These are phyloP conservation scores for Drosophila bunnanda DNA, from an alignment of 2,888 invertebrate genomes.

Conservation along the genomic window DNA sequence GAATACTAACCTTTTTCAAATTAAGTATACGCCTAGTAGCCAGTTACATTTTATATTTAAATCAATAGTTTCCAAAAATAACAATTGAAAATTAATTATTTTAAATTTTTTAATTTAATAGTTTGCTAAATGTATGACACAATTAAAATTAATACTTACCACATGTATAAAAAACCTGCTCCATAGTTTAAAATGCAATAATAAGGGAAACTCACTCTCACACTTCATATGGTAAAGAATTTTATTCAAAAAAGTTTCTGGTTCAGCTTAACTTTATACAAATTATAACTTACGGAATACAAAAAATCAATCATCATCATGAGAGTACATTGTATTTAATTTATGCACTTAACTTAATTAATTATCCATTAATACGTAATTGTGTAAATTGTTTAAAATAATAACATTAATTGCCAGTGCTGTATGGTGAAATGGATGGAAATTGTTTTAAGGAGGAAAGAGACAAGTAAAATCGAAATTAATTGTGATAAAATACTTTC, in stretches of 20 bases:
- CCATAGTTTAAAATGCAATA: not conserved
- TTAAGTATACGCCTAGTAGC: too few relatives aligned
- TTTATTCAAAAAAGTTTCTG: constrained; percentile 77
- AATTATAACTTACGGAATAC: constrained; percentile 73
- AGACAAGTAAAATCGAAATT: constrained; percentile 31
- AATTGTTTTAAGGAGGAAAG: constrained; percentile 27
- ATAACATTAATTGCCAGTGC: constrained; percentile 63
- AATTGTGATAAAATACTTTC: constrained; percentile 57
- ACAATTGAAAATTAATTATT: too few relatives aligned
- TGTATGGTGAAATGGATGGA: constrained; percentile 58
- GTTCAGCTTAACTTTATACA: constrained; percentile 76
- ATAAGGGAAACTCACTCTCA: not conserved
- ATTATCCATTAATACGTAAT: constrained; percentile 44
- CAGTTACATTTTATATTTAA: too few relatives aligned
- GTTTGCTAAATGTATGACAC: too few relatives aligned
- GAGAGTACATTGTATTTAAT: constrained; percentile 64
- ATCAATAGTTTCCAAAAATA: too few relatives aligned
- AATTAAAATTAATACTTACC: too few relatives aligned
- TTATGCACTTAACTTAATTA: constrained; percentile 70
- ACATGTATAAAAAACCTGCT: too few relatives aligned
- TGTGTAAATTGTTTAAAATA: constrained; percentile 28
- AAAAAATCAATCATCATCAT: constrained; percentile 57
- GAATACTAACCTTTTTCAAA: too few relatives aligned
- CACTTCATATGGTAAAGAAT: constrained; percentile 69
- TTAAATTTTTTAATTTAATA: too few relatives aligned